phyloP scores from a whole-genome alignment of 2,797 vertebrate genomes.

The Vireo griseus region DNA sequence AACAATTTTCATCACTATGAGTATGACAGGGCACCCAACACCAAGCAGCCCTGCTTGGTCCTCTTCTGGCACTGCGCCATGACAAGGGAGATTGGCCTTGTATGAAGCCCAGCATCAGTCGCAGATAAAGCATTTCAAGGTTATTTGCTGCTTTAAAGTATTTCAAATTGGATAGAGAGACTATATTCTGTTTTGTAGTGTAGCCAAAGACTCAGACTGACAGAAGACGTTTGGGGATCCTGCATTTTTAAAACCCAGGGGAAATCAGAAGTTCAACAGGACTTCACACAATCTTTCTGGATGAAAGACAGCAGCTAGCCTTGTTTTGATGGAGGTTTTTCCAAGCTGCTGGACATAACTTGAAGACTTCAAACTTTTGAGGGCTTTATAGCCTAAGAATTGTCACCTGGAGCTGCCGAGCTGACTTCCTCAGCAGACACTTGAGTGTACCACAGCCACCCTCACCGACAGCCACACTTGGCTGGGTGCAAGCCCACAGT shows the following conservation, averaged over 20 bases:
- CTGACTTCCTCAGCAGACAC: neutral
- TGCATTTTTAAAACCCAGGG: neutral
- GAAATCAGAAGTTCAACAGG: neutral
- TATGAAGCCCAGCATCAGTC: neutral
- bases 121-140: neutral
- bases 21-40: neutral
- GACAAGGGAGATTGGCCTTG: neutral
- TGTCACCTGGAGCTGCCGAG: neutral
- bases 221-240: neutral
- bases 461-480: fast-evolving
- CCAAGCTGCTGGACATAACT: neutral
- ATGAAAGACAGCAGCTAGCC: neutral
- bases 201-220: neutral
- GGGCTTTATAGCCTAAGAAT: neutral
- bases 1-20: neutral
- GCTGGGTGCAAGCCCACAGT: fast-evolving
- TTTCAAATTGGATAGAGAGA: neutral
- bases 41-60: neutral
- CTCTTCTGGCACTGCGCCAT: neutral
- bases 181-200: neutral
- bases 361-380: neutral
- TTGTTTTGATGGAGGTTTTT: neutral
- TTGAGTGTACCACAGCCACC: too few relatives aligned
- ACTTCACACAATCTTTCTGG: neutral
- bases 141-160: neutral